These are phyloP conservation scores for Polydrusus pterygomalis DNA, from an alignment of 2,888 invertebrate species.

Conservation along the genomic window DNA sequence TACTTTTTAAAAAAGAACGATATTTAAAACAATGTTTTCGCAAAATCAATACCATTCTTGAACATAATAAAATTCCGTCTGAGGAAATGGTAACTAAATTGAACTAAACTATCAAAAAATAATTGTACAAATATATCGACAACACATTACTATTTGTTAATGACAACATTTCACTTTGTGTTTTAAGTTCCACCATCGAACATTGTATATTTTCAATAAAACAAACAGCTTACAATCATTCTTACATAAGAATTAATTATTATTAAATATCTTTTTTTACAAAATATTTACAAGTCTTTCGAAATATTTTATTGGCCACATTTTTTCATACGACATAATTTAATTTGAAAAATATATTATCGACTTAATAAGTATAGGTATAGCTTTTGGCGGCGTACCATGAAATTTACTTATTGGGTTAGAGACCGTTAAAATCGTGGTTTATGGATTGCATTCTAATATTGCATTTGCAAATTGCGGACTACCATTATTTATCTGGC, in stretches of 20 bases:
- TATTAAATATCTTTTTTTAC: not conserved
- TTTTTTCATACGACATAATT: conserved; percentile 1
- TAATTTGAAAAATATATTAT: conserved; percentile 1
- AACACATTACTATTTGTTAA: not conserved
- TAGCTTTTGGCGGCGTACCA: not conserved
- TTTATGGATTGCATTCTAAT: conserved; percentile 5
- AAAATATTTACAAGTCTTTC: not conserved
- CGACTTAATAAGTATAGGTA: conserved; percentile 4
- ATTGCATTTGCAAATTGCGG: conserved; percentile 1
- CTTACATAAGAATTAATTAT: conserved; percentile 6
- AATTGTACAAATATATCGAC: not conserved
- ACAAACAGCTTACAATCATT: not conserved
- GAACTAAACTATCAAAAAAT: too few species aligned
- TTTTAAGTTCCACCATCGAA: not conserved
- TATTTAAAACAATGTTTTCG: too few species aligned
- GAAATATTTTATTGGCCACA: not conserved
- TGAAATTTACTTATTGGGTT: conserved; percentile 11
- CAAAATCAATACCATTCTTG: too few species aligned
- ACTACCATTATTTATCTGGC: not conserved
- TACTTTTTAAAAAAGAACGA: too few species aligned
- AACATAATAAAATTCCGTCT: too few species aligned
- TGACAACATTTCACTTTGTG: not conserved
- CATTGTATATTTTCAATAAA: not conserved
- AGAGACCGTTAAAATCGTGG: conserved; percentile 6
- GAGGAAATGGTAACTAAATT: too few species aligned